A percentile compares a stretch with the other conserved stretches of the same genome.
These are phyloP conservation scores for Xiphophorus birchmanni DNA, from an alignment of 2,797 vertebrate species.

Conservation along the genomic window DNA sequence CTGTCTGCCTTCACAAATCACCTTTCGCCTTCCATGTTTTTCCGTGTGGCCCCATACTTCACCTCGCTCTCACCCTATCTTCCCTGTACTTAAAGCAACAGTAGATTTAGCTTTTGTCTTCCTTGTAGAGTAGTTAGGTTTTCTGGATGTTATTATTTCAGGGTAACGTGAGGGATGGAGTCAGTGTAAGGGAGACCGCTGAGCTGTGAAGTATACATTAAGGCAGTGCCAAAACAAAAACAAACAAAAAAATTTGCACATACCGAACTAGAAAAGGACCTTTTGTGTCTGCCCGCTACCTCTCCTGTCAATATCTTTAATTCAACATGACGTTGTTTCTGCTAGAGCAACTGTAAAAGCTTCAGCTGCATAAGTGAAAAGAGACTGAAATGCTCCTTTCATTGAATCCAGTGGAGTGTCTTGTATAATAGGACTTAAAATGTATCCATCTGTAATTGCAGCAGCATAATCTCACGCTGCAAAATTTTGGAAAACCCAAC, in stretches of 20 bases:
- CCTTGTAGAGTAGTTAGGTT: conserved; percentile 58
- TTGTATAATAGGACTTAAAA: not conserved
- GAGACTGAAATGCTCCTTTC: conserved; percentile 33
- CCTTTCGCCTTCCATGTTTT: conserved; percentile 47
- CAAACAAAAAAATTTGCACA: conserved; percentile 25
- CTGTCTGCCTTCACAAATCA: conserved; percentile 50
- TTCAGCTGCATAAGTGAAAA: conserved; percentile 41
- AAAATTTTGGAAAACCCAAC: not conserved
- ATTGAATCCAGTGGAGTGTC: conserved; percentile 20
- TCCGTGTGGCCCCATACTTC: conserved; percentile 55
- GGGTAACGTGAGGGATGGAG: conserved; percentile 13
- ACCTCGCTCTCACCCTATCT: conserved; percentile 44
- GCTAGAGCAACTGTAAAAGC: conserved; percentile 30
- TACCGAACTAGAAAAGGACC: conserved; percentile 35
- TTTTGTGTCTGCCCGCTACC: conserved; percentile 63
- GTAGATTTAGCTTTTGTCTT: conserved; percentile 66
- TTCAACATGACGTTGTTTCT: conserved; percentile 34
- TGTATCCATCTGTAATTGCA: not conserved
- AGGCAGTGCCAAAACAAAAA: conserved; percentile 54
- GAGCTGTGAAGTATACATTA: conserved; percentile 70
- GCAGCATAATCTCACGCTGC: not conserved
- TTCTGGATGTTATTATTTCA: conserved; percentile 48
- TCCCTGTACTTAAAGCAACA: conserved; percentile 22
- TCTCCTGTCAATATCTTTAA: conserved; percentile 50
- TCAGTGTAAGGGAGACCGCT: conserved; percentile 59